These are phyloP conservation scores for Sebastes itinus DNA, from an alignment of 2,797 vertebrate genomes.

Conservation along the genomic window DNA sequence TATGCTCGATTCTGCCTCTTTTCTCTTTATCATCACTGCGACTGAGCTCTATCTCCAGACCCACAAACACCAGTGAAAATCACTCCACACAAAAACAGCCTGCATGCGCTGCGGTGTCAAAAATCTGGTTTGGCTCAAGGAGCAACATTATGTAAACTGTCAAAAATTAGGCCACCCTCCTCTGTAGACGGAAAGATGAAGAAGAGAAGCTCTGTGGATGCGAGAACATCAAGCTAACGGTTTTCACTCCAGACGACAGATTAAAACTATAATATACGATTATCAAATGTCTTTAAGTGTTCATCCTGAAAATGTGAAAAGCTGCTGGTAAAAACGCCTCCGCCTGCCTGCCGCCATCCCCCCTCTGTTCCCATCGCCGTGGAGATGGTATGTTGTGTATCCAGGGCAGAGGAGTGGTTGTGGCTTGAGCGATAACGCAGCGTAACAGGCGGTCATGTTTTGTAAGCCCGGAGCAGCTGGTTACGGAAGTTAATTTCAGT, in stretches of 20 bases:
- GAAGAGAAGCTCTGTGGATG: slow-evolving; percentile 11
- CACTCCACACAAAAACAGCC: slow-evolving; percentile 5
- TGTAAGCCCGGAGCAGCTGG: slow-evolving; percentile 8
- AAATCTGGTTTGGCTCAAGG: slow-evolving; percentile 54
- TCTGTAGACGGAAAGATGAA: background rate
- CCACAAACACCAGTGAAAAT: background rate
- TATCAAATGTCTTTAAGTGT: background rate
- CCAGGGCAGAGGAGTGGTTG: slow-evolving; percentile 27
- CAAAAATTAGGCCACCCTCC: slow-evolving; percentile 33
- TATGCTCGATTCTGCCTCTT: background rate
- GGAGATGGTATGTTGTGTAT: slow-evolving; percentile 74
- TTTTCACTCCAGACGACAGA: background rate
- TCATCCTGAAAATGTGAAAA: slow-evolving; percentile 3
- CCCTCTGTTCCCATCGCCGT: slow-evolving; percentile 42
- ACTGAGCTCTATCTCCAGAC: background rate
- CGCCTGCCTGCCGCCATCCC: slow-evolving; percentile 11
- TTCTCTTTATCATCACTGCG: background rate
- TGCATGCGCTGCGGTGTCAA: slow-evolving; percentile 30
- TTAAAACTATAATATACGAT: background rate
- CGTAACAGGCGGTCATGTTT: slow-evolving; percentile 4
- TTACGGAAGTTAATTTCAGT: slow-evolving; percentile 10
- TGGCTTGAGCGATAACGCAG: slow-evolving; percentile 43
- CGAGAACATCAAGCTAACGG: slow-evolving; percentile 1
- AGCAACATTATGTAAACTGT: slow-evolving; percentile 47
- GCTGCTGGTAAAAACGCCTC: slow-evolving; percentile 8